Base-by-base conservation (phyloP, 1,140 invertebrate species). In the Scaptodrosophila lebanonensis region DNA sequence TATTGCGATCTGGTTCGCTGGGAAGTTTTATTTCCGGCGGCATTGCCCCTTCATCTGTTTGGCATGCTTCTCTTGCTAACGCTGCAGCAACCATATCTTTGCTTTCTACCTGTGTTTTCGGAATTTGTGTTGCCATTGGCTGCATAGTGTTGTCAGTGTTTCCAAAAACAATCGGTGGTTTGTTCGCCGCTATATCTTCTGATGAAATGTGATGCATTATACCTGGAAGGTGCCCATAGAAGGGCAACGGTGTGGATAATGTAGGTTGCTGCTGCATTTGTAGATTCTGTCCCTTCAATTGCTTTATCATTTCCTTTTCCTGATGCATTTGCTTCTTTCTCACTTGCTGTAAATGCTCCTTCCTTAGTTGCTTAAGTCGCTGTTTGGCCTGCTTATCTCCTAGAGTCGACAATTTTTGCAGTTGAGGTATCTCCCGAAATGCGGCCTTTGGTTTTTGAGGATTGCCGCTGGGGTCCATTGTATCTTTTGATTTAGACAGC, bases 1-100 rank as follows among this genome's bases (percentile, higher is more conserved):
- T 95, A 83, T 92, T 93, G 84, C 91, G 93, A 82, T 95, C 93
- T 1, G 93, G 93, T 84, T 95, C 93, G 2, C 90, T 91, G 1
- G 91, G 89, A 13, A 95, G 83, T 87, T 95, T 85, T 5, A 60
- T 53, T 53, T 42, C 68, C 2, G 48, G 32, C 11, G 27, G 1
- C 3, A 43, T 6, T 3, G 7, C 11, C 8, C 15, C 7, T 2
- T 16, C 25, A 13, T 11, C 5, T 12, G 8, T 25, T 12, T n/a
- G 13, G 5, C 35, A 2, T 2, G 7, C 2, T 8, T 29, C 27
- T 13, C 15, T 52, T 0, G 4, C n/a, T 50, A n/a, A n/a, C n/a
- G n/a, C 27, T n/a, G 47, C 0, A 4, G 13, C 15, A 13, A 51
- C 30, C 1, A 17, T 25, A 15, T 53, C 18, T 8, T 29, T 39